These are phyloP conservation scores for Leptocoma aspasia DNA, from an alignment of 2,113 vertebrate species.

Conservation along the genomic window DNA sequence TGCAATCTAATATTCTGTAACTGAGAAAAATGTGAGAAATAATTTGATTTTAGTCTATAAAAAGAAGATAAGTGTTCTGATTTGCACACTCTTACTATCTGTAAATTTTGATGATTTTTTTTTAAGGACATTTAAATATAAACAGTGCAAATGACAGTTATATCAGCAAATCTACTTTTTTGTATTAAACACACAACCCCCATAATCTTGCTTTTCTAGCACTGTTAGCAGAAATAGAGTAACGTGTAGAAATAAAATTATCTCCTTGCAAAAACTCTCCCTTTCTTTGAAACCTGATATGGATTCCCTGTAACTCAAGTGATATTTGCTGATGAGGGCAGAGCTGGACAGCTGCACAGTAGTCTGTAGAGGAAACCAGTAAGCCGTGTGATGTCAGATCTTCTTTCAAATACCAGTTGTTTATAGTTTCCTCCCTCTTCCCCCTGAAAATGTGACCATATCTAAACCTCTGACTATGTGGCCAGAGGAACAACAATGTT, in stretches of 20 bases:
- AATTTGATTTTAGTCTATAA: constrained; percentile 72
- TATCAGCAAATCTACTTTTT: constrained; percentile 68
- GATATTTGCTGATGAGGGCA: not conserved
- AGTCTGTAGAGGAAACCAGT: not conserved
- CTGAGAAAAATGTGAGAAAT: constrained; percentile 67
- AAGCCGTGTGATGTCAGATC: not conserved
- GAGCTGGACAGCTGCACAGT: not conserved
- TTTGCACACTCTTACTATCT: constrained; percentile 51
- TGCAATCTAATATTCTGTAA: constrained; percentile 67
- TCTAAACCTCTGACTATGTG: not conserved
- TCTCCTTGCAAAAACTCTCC: not conserved
- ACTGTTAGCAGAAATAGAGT: not conserved
- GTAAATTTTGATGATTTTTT: constrained; percentile 68
- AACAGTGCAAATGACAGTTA: constrained; percentile 71
- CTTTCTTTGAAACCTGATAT: not conserved
- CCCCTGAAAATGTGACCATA: not conserved
- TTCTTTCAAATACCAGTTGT: not conserved
- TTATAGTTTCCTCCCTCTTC: not conserved
- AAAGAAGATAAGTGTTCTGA: constrained; percentile 68
- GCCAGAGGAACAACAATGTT: not conserved
- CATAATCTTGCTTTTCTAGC: constrained; percentile 24
- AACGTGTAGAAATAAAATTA: not conserved
- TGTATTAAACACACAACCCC: not conserved
- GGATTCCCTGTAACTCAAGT: not conserved
- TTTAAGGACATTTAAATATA: constrained; percentile 71